phyloP scores from a whole-genome alignment of 2,888 invertebrate species.

The Opisthograptis luteolata region DNA sequence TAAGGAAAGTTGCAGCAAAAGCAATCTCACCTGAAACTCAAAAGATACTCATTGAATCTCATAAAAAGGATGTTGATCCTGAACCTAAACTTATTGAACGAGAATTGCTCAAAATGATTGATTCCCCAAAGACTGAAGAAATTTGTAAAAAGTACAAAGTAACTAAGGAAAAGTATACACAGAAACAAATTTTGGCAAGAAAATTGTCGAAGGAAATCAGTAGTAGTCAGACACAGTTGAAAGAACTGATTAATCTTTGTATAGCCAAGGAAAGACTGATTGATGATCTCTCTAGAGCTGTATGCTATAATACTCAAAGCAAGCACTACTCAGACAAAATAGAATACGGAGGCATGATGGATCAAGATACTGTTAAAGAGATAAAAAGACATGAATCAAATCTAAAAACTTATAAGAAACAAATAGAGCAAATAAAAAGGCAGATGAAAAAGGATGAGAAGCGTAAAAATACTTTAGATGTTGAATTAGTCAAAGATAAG shows the following conservation, averaged over 20 bases:
- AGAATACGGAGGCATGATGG: constrained; percentile 76
- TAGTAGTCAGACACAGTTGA: constrained; percentile 87
- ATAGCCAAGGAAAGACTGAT: constrained; percentile 89
- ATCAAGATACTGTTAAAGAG: constrained; percentile 85
- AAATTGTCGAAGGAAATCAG: constrained; percentile 85
- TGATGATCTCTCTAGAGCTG: constrained; percentile 84
- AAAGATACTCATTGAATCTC: constrained; percentile 82
- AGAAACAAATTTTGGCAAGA: constrained; percentile 76
- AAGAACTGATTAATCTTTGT: constrained; percentile 88
- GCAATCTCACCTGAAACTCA: constrained; percentile 81
- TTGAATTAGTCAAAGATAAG: constrained; percentile 85
- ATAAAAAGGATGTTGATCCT: constrained; percentile 80
- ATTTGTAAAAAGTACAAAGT: constrained; percentile 82
- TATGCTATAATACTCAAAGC: constrained; percentile 62
- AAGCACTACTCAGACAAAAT: constrained; percentile 84
- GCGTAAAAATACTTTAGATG: constrained; percentile 87
- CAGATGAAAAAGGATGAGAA: constrained; percentile 90
- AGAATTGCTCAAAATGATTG: constrained; percentile 80
- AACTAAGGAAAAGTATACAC: constrained; percentile 78
- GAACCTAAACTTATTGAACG: constrained; percentile 83
- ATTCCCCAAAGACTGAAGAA: constrained; percentile 77
- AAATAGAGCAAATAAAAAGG: constrained; percentile 89
- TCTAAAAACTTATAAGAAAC: constrained; percentile 89
- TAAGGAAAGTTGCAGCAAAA: constrained; percentile 85
- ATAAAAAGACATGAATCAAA: constrained; percentile 89